Evolutionary conservation across 2,888 invertebrate species (phyloP), one percentile per base, ranked within the genome.

Genomic region (Synanthedon formicaeformis): DNA sequence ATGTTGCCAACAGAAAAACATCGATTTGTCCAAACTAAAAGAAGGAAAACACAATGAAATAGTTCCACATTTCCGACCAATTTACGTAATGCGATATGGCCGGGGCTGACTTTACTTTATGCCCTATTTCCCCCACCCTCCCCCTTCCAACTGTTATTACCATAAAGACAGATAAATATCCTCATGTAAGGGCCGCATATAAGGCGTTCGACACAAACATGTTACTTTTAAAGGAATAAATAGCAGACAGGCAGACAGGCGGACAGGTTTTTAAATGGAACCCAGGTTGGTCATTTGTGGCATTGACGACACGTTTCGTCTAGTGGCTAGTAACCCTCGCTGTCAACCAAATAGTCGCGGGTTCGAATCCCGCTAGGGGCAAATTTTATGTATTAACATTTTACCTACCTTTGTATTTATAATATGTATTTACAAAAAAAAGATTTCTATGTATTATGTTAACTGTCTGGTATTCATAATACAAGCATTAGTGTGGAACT

Each of bases 11-110:
- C n/a, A 27, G 45, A 51, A 52, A 50, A 52, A 51, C 52, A 53
- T 51, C 51, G 52, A 55, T 53, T 53, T 51, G 52, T 49, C 49
- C 49, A 23, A 49, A 49, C 45, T 45, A 45, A 16, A 50, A 27
- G 50, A n/a, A 50, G 67, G 63, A 70, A 68, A 73, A 73, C 69
- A 72, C 68, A 72, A 69, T 71, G 72, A 70, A 72, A 77, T 74
- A 73, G 72, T 73, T 69, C 63, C 65, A 60, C 64, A 64, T 74
- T 77, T 78, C 78, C 76, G 71, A 69, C 68, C 81, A 77, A 81
- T 80, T 81, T 80, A 75, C 77, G 75, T 81, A 78, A 81, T 78
- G 74, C 63, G 75, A 73, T 76, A 71, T 71, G 69, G 69, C 49
- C 67, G 56, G 55, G 57, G 63, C 67, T 69, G 69, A 68, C 64